These are phyloP conservation scores for Tolypeutes matacus DNA, from an alignment of 2,797 vertebrate species.

Conservation along the genomic window DNA sequence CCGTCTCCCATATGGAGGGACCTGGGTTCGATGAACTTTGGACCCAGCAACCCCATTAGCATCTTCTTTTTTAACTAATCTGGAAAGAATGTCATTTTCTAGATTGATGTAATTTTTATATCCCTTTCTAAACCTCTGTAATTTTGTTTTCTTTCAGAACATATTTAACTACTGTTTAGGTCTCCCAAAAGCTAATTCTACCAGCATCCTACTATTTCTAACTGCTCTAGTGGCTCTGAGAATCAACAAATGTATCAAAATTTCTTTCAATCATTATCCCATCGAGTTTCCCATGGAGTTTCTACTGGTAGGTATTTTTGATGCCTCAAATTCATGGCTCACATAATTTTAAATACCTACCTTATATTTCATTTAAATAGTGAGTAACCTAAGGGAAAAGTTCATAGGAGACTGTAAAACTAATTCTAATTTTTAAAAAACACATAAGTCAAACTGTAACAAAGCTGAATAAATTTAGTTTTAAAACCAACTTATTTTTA, in stretches of 20 bases:
- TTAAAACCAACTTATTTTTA: constrained; percentile 13
- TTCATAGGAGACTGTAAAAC: background rate
- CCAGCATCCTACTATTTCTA: constrained; percentile 86
- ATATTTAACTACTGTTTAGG: constrained; percentile 82
- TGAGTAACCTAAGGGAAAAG: background rate
- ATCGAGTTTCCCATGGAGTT: constrained; percentile 87
- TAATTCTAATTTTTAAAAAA: background rate
- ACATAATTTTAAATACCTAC: background rate
- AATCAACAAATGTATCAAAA: constrained; percentile 80
- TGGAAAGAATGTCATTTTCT: background rate
- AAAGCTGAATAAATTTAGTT: constrained; percentile 43
- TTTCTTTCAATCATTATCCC: constrained; percentile 81
- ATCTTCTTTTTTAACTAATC: background rate
- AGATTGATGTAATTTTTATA: background rate
- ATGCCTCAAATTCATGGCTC: background rate
- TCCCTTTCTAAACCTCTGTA: constrained; percentile 62
- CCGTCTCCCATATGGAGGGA: too few relatives aligned
- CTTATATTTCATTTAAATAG: background rate
- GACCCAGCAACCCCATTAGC: background rate
- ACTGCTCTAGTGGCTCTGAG: constrained; percentile 75
- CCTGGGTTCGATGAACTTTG: too few relatives aligned
- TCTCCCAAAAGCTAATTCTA: constrained; percentile 86
- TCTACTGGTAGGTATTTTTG: constrained; percentile 84
- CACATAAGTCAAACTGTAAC: background rate
- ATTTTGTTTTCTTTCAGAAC: constrained; percentile 84